Conservation (phyloP, 2,113 vertebrate species). For the Macaca fascicularis region DNA sequence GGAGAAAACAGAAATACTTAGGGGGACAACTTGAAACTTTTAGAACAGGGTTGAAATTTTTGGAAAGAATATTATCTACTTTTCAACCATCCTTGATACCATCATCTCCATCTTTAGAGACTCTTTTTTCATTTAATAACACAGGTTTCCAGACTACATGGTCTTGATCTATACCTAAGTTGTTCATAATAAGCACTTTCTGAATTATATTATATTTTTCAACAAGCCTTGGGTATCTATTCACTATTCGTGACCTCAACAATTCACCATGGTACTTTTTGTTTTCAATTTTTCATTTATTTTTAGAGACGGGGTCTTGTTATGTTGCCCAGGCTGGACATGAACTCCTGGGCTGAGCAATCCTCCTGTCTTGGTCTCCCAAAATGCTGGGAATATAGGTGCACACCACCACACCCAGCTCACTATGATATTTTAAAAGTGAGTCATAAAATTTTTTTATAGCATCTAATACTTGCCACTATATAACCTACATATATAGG, state of each 20-base stretch:
- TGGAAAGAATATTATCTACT: conserved; percentile 16
- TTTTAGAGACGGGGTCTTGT: not conserved
- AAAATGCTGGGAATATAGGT: not conserved
- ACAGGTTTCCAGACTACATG: not conserved
- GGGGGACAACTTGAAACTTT: conserved; percentile 9
- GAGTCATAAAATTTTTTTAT: not conserved
- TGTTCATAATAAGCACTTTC: conserved; percentile 47
- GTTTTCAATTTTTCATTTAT: not conserved
- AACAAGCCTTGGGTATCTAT: not conserved
- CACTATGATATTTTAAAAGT: not conserved
- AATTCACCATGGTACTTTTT: not conserved
- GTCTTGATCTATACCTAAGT: not conserved
- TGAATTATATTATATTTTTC: not conserved
- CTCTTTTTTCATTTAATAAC: not conserved
- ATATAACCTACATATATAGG: not conserved
- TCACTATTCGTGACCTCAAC: conserved; percentile 21
- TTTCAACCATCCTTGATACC: not conserved
- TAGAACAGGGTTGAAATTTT: not conserved
- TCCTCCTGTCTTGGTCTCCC: not conserved
- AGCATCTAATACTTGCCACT: not conserved
- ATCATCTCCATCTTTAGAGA: not conserved
- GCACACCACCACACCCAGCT: not conserved
- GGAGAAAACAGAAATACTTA: not conserved
- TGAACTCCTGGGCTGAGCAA: not conserved
- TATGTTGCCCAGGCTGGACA: not conserved